A percentile compares a stretch with the other conserved stretches of the same genome.
Evolutionary conservation across 2,888 invertebrate species (phyloP).

Genomic region (Drosophila macrothrix): DNA sequence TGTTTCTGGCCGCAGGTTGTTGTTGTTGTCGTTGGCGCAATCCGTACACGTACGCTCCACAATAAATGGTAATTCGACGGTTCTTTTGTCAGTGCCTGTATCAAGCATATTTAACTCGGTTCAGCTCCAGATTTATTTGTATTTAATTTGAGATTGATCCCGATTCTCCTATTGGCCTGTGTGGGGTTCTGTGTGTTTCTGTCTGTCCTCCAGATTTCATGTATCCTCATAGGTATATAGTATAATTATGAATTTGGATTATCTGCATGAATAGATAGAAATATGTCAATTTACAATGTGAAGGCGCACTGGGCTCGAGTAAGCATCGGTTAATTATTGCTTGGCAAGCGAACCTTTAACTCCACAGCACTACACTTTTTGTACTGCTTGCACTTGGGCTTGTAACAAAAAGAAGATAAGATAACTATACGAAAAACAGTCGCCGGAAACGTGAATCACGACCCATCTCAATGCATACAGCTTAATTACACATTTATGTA

Average conservation of each 20-base stretch:
- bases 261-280: constrained; percentile 32
- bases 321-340: neutral
- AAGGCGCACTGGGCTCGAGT: neutral
- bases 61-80: constrained; percentile 58
- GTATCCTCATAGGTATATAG: constrained; percentile 31
- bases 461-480: constrained; percentile 4
- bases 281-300: neutral
- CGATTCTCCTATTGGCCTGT: constrained; percentile 11
- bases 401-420: neutral
- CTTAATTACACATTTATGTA: neutral
- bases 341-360: neutral
- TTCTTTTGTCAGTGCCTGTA: constrained; percentile 45
- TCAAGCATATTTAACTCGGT: constrained; percentile 65
- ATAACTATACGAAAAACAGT: constrained; percentile 19
- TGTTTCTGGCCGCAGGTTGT: constrained; percentile 28
- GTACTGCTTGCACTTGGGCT: neutral
- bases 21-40: constrained; percentile 41
- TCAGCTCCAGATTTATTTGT: constrained; percentile 20
- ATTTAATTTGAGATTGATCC: constrained; percentile 26
- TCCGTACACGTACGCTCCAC: constrained; percentile 56
- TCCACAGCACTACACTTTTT: neutral
- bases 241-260: constrained; percentile 29
- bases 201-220: constrained; percentile 34
- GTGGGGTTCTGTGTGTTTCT: neutral
- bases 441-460: constrained; percentile 35